phyloP scores from a whole-genome alignment of 2,888 invertebrate species.

The Eupithecia inturbata region DNA sequence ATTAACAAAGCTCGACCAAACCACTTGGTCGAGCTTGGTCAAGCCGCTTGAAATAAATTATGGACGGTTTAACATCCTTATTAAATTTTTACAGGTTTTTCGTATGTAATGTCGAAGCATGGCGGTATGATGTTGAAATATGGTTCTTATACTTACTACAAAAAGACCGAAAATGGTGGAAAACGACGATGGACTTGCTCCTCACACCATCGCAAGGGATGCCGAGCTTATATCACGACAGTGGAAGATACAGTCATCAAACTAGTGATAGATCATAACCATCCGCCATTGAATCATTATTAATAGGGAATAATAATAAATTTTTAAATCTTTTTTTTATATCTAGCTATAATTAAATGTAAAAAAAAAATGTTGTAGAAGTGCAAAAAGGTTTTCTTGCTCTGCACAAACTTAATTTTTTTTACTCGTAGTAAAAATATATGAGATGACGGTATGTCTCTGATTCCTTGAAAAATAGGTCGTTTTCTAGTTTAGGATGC shows the following conservation, averaged over 20 bases:
- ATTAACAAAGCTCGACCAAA: too few relatives aligned
- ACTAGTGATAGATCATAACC: conserved; percentile 3
- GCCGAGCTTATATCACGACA: conserved; percentile 37
- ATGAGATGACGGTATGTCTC: too few relatives aligned
- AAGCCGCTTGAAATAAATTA: background rate
- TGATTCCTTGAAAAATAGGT: too few relatives aligned
- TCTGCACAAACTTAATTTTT: too few relatives aligned
- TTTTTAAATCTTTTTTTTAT: too few relatives aligned
- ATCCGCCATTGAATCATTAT: background rate
- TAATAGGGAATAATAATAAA: background rate
- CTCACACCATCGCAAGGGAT: conserved; percentile 9
- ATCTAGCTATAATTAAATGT: too few relatives aligned
- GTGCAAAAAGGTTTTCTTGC: too few relatives aligned
- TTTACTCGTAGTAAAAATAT: too few relatives aligned
- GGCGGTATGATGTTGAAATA: conserved; percentile 6
- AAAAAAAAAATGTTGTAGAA: too few relatives aligned
- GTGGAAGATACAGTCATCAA: conserved; percentile 25
- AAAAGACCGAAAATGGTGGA: background rate
- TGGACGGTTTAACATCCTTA: background rate
- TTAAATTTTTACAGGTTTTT: background rate
- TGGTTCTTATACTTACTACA: conserved; percentile 1
- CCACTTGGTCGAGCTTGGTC: too few relatives aligned
- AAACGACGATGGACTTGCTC: conserved; percentile 24
- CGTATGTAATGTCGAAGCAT: background rate
- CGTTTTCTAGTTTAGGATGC: too few relatives aligned